phyloP scores from a whole-genome alignment of 2,113 vertebrate genomes.

The Caretta caretta region DNA sequence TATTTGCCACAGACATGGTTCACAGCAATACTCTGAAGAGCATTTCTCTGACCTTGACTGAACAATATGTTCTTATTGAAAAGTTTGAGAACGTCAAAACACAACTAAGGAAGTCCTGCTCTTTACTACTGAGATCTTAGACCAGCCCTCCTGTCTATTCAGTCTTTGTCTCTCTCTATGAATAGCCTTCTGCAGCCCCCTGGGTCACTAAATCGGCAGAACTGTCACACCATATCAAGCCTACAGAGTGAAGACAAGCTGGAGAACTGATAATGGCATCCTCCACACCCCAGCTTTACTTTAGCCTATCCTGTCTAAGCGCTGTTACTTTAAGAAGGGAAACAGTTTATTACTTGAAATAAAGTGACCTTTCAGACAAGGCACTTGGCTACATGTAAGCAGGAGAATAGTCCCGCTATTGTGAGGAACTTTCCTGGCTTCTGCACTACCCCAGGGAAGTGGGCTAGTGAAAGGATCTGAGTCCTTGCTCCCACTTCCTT shows the following conservation, averaged over 20 bases:
- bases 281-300: neutral
- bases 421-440: too few species aligned
- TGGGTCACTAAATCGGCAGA: neutral
- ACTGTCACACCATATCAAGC: neutral
- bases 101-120: fast-evolving
- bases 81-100: neutral
- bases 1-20: neutral
- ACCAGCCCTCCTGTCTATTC: neutral
- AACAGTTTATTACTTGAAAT: neutral
- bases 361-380: neutral
- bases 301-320: neutral
- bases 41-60: neutral
- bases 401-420: too few species aligned
- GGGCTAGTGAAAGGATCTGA: too few species aligned
- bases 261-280: neutral
- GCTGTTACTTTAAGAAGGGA: neutral
- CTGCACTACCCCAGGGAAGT: too few species aligned
- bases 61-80: neutral
- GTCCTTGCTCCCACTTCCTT: too few species aligned
- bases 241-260: neutral
- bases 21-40: neutral
- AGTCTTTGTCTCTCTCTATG: neutral
- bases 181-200: neutral
- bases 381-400: neutral
- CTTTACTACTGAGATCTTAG: neutral